Conservation (phyloP, 2,113 vertebrate species). For the Tiliqua scincoides region DNA sequence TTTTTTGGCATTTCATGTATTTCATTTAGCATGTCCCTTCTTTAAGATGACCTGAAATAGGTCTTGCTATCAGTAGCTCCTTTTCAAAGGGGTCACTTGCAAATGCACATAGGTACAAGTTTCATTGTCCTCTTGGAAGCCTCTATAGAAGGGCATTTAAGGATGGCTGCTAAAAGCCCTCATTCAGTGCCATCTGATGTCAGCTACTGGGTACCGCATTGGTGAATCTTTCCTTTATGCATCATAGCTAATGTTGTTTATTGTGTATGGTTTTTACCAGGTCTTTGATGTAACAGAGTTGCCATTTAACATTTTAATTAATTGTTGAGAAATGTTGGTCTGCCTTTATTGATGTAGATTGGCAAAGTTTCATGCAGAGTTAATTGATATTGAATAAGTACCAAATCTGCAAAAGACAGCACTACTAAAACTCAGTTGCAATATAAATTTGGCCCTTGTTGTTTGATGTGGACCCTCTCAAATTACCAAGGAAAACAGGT, state of each 20-base stretch:
- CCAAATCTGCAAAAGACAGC: conserved; percentile 71
- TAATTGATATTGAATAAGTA: conserved; percentile 72
- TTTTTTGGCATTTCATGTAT: conserved; percentile 39
- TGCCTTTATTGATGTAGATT: conserved; percentile 66
- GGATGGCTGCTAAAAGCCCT: not conserved
- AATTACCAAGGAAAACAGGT: conserved; percentile 61
- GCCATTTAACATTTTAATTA: conserved; percentile 62
- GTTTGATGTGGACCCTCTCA: conserved; percentile 66
- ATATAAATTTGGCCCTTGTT: conserved; percentile 72
- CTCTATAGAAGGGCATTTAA: not conserved
- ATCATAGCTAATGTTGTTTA: not conserved
- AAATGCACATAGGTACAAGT: conserved; percentile 47
- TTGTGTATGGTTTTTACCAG: not conserved
- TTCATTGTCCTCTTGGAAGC: conserved; percentile 15
- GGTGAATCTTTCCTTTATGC: conserved; percentile 57
- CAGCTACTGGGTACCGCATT: conserved; percentile 55
- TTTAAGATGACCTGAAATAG: conserved; percentile 21
- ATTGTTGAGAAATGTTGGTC: conserved; percentile 63
- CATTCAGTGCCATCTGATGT: conserved; percentile 20
- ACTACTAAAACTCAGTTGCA: conserved; percentile 71
- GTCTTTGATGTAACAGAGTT: conserved; percentile 39
- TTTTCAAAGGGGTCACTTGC: not conserved
- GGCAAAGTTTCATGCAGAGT: conserved; percentile 65
- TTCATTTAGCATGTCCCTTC: conserved; percentile 42
- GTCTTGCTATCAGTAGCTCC: conserved; percentile 42